Conservation (phyloP, 2,888 invertebrate species). For the Smittia sp. region DNA sequence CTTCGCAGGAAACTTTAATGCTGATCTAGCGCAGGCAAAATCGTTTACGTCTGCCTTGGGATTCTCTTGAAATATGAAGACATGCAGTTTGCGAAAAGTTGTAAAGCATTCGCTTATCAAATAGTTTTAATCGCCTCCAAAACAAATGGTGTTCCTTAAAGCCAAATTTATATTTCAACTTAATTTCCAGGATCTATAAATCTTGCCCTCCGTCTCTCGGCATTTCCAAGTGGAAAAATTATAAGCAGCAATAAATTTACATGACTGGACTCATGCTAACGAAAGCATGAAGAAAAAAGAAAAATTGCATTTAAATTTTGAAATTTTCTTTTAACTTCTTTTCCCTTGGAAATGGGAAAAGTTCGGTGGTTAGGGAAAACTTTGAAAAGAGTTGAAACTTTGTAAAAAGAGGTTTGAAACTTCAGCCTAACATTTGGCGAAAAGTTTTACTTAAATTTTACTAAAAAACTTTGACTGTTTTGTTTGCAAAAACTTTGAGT, state of each 20-base stretch:
- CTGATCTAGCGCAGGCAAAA: conserved; percentile 18
- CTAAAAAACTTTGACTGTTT: too few species aligned
- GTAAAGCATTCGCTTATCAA: conserved; percentile 31
- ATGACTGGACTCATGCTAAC: conserved; percentile 30
- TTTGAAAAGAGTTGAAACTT: too few species aligned
- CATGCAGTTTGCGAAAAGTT: conserved; percentile 25
- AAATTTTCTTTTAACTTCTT: conserved; percentile 23
- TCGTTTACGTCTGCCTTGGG: not conserved
- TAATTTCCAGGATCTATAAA: conserved; percentile 40
- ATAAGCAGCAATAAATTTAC: conserved; percentile 41
- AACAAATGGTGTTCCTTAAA: conserved; percentile 24
- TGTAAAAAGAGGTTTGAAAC: too few species aligned
- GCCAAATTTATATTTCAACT: conserved; percentile 41
- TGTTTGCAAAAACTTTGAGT: too few species aligned
- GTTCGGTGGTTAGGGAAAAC: too few species aligned
- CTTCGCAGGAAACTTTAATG: not conserved
- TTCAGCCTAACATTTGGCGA: too few species aligned
- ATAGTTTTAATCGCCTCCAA: conserved; percentile 36
- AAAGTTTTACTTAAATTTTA: too few species aligned
- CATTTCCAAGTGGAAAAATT: conserved; percentile 39
- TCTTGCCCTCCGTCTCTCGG: conserved; percentile 7
- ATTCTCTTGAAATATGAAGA: conserved; percentile 1
- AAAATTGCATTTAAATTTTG: conserved; percentile 37
- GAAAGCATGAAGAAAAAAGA: conserved; percentile 1
- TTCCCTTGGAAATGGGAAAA: not conserved